These are phyloP conservation scores for Drosophila repleta DNA, from an alignment of 1,140 invertebrate genomes.

Conservation along the genomic window DNA sequence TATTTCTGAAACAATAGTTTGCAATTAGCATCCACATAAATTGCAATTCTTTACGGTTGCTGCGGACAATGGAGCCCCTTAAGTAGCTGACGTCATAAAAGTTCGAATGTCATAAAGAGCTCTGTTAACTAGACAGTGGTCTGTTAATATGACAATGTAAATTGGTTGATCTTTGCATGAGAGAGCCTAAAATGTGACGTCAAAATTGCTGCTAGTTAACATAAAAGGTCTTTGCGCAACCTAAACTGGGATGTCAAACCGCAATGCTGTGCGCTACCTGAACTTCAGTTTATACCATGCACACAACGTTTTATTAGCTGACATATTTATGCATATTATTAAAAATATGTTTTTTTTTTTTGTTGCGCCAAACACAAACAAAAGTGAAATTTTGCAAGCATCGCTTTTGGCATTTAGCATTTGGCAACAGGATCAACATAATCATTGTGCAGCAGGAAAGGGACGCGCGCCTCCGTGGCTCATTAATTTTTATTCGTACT, in stretches of 20 bases:
- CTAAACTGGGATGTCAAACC: too few relatives aligned
- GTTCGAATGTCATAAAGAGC: too few relatives aligned
- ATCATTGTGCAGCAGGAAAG: conserved; percentile 35
- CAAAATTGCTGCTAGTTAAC: too few relatives aligned
- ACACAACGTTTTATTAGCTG: conserved; percentile 57
- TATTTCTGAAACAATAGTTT: conserved; percentile 39
- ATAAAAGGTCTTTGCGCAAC: too few relatives aligned
- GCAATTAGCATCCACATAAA: conserved; percentile 69
- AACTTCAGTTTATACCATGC: neutral
- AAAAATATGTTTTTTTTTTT: conserved; percentile 67
- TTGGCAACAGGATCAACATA: conserved; percentile 32
- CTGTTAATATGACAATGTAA: too few relatives aligned
- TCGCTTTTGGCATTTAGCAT: conserved; percentile 44
- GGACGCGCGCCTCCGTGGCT: conserved; percentile 80
- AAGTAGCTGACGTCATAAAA: conserved; percentile 39
- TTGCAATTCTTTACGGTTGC: conserved; percentile 28
- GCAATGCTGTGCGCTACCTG: conserved; percentile 39
- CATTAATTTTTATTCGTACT: conserved; percentile 81
- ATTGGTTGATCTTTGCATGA: too few relatives aligned
- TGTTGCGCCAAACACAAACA: conserved; percentile 35
- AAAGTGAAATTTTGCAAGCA: conserved; percentile 39
- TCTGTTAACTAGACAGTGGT: too few relatives aligned
- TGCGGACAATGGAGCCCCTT: conserved; percentile 15
- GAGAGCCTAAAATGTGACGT: too few relatives aligned
- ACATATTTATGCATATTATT: conserved; percentile 82